Evolutionary conservation across 2,888 invertebrate genomes (phyloP), one percentile per base, ranked within the genome.

Genomic region (Nymphalis urticae): DNA sequence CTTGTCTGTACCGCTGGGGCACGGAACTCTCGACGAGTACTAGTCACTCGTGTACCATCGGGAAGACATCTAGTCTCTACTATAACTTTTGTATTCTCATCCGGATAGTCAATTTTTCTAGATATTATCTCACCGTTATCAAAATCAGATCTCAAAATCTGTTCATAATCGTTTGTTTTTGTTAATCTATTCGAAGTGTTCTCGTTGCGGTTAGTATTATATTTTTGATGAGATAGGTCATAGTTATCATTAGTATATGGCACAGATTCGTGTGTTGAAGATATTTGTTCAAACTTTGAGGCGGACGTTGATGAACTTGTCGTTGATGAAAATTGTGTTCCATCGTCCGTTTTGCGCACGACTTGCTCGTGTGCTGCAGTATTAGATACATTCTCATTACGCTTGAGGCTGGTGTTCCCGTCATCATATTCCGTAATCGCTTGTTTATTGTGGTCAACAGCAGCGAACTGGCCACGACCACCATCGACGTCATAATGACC

Each of bases 21-120:
- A n/a, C 88, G 86, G 48, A 95, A 95, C 80, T 95, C 95, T 50
- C 95, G 94, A 56, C 94, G 93, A 24, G 95, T 95, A 71, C 95
- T 95, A n/a, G 95, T 95, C 1, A 95, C 94, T 54, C 93, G 93
- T 2, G 94, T 94, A 19, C 95, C 96, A 78, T 95, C 95, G 0
- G 94, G 94, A 54, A 95, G 84, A 61, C 94, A 94, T 75, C 95
- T 94, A 0, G 95, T 95, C 76, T 96, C 95, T 17, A 94, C 94
- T 9, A 94, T 93, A 73, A 95, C 93, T 86, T 94, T 94, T 56
- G 95, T 95, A 83, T 94, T 94, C 69, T 95, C 93, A 81, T 95
- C 95, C 62, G 94, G 94, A 83, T 95, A 93, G 76, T 94, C 93
- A 64, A 94, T 89, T 69, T 93, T 93, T 67, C 93, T 92, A 8